Conservation (phyloP, 2,797 vertebrate species). For the Thamnophis elegans region DNA sequence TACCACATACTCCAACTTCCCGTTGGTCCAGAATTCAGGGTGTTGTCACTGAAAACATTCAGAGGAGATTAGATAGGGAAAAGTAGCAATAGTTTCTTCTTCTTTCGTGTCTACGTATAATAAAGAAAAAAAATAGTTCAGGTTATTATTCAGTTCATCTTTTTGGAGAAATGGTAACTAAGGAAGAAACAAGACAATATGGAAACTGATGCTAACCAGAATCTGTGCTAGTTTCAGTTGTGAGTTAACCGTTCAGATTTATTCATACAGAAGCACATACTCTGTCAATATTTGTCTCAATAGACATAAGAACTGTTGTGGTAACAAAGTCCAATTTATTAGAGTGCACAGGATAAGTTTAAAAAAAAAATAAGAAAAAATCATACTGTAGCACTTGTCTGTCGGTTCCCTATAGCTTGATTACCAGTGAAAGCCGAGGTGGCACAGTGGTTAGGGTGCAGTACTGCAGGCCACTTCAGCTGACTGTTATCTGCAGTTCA, state of each 20-base stretch:
- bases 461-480: too few relatives aligned
- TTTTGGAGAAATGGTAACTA: background rate
- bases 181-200: background rate
- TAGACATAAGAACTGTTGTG: background rate
- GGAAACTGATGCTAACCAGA: background rate
- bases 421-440: background rate
- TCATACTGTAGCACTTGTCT: background rate
- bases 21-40: too few relatives aligned
- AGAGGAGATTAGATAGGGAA: background rate
- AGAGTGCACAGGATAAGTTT: background rate
- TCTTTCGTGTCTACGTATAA: background rate
- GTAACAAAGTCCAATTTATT: slow-evolving; percentile 5
- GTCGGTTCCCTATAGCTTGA: background rate
- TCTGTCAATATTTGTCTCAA: background rate
- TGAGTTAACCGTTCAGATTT: background rate
- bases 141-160: background rate
- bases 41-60: background rate
- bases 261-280: background rate
- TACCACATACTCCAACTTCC: background rate
- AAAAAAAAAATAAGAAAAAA: background rate
- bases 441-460: too few relatives aligned
- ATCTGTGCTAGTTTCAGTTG: background rate
- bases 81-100: background rate
- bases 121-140: background rate
- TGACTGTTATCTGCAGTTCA: too few relatives aligned